These are phyloP conservation scores for Chondrosia reniformis DNA, from an alignment of 37 sponge, comb jelly and placozoan genomes.

Conservation along the genomic window DNA sequence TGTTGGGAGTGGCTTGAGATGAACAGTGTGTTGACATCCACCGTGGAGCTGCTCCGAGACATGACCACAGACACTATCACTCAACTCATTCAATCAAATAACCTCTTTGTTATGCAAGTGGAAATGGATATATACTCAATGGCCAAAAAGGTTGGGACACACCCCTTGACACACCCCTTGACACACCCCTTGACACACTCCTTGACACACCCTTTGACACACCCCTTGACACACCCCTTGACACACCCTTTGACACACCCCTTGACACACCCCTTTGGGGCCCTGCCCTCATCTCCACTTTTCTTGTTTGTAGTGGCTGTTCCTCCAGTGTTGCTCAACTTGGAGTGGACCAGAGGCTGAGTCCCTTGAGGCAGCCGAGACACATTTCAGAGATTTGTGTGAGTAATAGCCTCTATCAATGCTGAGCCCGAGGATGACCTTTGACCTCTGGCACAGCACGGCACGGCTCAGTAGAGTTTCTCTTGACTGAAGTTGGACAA, in stretches of 20 bases:
- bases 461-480: conserved; percentile 4
- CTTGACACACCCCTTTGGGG: no score
- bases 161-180: neutral
- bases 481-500: conserved; percentile 40
- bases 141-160: conserved; percentile 53
- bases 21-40: conserved; percentile 33
- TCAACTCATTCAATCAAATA: conserved; percentile 35
- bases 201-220: no score
- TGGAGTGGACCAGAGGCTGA: conserved; percentile 32
- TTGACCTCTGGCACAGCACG: neutral
- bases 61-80: conserved; percentile 25
- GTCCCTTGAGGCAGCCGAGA: conserved; percentile 31
- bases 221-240: no score
- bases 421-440: neutral
- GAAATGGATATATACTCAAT: conserved; percentile 79
- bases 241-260: no score
- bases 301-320: conserved; percentile 69
- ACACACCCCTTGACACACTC: no score
- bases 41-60: conserved; percentile 35
- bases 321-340: conserved; percentile 24
- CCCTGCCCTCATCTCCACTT: no score
- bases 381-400: conserved; percentile 37
- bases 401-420: neutral
- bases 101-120: conserved; percentile 78
- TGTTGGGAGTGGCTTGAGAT: conserved; percentile 54